These are phyloP conservation scores for Chlamydotis undulata DNA, from an alignment of 2,113 vertebrate species.

Conservation along the genomic window DNA sequence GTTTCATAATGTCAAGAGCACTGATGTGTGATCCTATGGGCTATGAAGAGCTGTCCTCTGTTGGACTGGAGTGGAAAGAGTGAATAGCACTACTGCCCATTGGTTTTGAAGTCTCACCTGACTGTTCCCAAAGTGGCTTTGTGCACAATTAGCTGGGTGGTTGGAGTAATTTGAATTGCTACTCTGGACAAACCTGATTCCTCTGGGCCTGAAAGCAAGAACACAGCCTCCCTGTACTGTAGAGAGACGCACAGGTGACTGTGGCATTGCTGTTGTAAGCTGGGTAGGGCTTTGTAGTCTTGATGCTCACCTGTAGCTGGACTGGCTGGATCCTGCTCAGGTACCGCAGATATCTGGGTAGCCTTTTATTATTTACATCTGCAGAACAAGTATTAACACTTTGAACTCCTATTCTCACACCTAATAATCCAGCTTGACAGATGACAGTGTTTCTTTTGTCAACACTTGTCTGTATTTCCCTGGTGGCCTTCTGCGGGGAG, in stretches of 20 bases:
- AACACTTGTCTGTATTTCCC: background rate
- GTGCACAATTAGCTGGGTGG: background rate
- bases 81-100: background rate
- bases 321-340: background rate
- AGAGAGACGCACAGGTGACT: background rate
- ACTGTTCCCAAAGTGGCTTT: background rate
- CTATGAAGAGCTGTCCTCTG: background rate
- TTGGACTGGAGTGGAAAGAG: background rate
- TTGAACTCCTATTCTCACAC: background rate
- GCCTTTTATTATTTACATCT: background rate
- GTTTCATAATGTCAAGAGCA: background rate
- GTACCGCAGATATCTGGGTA: background rate
- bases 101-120: background rate
- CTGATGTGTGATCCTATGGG: fast-evolving
- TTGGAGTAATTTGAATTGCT: background rate
- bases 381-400: background rate
- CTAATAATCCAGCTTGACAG: background rate
- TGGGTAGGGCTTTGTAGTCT: background rate
- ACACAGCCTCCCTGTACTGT: background rate
- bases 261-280: fast-evolving
- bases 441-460: background rate
- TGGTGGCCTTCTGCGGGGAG: background rate
- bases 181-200: background rate
- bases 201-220: background rate
- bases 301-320: background rate